phyloP scores from a whole-genome alignment of 2,888 invertebrate species.

The Apoda limacodes region DNA sequence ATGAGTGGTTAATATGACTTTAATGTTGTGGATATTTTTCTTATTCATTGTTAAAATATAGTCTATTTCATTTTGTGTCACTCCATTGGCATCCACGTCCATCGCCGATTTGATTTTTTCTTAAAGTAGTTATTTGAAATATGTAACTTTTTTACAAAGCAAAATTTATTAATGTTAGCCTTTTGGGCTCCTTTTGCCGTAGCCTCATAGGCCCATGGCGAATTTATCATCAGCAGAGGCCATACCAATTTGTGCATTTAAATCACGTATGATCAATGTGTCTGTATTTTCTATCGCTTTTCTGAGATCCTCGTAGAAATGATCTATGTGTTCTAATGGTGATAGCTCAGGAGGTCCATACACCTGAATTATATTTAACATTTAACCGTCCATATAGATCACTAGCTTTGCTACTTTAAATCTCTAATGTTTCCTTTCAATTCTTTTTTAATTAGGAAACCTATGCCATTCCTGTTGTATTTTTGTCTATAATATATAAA shows the following conservation, averaged over 20 bases:
- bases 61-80: conserved; percentile 1
- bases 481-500: neutral
- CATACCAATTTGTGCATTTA: conserved; percentile 3
- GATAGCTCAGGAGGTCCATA: conserved; percentile 1
- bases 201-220: neutral
- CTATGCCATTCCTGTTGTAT: conserved; percentile 1
- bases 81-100: conserved; percentile 5
- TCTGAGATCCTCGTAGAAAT: neutral
- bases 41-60: neutral
- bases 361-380: conserved; percentile 1
- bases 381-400: neutral
- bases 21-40: neutral
- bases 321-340: neutral
- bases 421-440: neutral
- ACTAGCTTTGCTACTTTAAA: neutral
- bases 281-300: neutral
- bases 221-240: neutral
- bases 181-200: conserved; percentile 1
- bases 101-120: neutral
- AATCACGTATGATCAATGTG: conserved; percentile 1
- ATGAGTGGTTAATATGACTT: neutral
- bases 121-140: conserved; percentile 4
- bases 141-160: neutral
- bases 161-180: conserved; percentile 1
- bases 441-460: conserved; percentile 1